Percentiles rank a stretch among this genome's conserved stretches.
phyloP scores from a whole-genome alignment of 1,140 invertebrate species.

The Periplaneta americana region DNA sequence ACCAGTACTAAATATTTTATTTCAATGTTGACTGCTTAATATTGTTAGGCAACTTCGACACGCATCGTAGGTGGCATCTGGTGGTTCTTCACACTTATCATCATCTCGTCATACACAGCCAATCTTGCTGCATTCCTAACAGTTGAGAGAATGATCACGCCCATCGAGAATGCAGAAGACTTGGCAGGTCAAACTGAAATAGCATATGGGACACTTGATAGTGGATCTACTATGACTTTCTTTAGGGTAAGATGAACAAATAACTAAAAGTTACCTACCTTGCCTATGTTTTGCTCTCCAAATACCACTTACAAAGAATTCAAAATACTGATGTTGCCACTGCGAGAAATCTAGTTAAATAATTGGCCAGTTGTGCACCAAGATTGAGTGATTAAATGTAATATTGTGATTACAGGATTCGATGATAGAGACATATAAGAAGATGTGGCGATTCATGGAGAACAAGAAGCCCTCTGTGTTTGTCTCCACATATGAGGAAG shows the following conservation, averaged over 20 bases:
- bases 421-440: constrained; percentile 76
- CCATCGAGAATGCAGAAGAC: constrained; percentile 80
- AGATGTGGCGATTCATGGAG: constrained; percentile 86
- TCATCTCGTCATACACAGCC: constrained; percentile 85
- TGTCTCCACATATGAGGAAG: constrained; percentile 68
- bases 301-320: constrained; percentile 9
- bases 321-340: background rate
- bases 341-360: background rate
- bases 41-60: constrained; percentile 57
- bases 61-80: constrained; percentile 72
- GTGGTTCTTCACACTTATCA: constrained; percentile 88
- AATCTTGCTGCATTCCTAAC: constrained; percentile 85
- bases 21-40: background rate
- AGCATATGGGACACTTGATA: constrained; percentile 70
- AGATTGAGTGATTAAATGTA: background rate
- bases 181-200: constrained; percentile 79
- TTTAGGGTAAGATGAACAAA: constrained; percentile 54
- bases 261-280: too few species aligned
- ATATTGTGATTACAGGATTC: constrained; percentile 54
- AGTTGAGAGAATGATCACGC: constrained; percentile 79
- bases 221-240: constrained; percentile 77
- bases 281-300: too few species aligned
- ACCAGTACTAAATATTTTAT: background rate
- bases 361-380: background rate
- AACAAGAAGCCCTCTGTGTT: constrained; percentile 67